A percentile compares a stretch with the other conserved stretches of the same genome.
Conservation (phyloP, 2,888 invertebrate species). For the Esperia sulphurella region DNA sequence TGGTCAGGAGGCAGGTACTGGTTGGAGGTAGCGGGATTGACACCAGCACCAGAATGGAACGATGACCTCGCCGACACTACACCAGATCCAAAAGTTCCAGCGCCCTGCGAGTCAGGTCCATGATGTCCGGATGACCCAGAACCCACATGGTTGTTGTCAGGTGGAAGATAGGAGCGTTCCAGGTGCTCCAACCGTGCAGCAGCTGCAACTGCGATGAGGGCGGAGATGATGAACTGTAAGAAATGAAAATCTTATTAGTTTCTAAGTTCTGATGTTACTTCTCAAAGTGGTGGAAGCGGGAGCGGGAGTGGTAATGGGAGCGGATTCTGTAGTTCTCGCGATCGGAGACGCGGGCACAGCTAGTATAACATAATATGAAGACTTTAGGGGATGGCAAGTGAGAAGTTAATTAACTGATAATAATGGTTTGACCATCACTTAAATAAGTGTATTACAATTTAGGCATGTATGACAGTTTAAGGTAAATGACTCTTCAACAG, state of each 20-base stretch:
- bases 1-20: constrained; percentile 65
- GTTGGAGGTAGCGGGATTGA: constrained; percentile 48
- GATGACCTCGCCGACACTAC: neutral
- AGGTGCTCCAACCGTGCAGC: constrained; percentile 65
- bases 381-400: no score
- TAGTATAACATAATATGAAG: no score
- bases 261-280: no score
- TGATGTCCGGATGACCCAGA: constrained; percentile 11
- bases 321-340: no score
- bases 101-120: constrained; percentile 1
- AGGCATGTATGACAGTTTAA: no score
- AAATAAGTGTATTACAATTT: no score
- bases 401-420: no score
- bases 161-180: constrained; percentile 64
- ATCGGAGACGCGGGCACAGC: no score
- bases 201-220: constrained; percentile 51
- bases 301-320: no score
- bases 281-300: no score
- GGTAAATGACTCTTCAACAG: no score
- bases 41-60: constrained; percentile 1
- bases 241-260: neutral
- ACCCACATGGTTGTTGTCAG: constrained; percentile 27
- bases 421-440: no score
- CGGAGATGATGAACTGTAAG: constrained; percentile 58
- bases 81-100: neutral